Percentiles rank a stretch among this genome's conserved stretches.
Evolutionary conservation across 2,113 vertebrate species (phyloP).

Genomic region (Entelurus aequoreus): DNA sequence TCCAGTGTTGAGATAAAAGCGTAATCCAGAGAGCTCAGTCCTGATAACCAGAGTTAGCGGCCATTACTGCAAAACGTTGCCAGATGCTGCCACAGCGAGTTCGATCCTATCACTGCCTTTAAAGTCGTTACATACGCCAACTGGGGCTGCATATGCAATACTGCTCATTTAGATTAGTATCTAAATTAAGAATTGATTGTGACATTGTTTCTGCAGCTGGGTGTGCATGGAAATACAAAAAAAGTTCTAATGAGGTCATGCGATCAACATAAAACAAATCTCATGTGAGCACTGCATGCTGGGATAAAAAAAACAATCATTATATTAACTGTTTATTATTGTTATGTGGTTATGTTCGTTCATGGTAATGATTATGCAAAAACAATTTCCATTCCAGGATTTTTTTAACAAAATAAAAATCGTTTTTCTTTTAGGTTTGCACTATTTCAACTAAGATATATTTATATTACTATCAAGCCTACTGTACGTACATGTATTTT

Average conservation of each 20-base stretch:
- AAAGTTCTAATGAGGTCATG: background rate
- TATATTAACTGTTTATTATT: background rate
- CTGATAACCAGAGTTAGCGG: constrained; percentile 57
- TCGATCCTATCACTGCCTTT: constrained; percentile 37
- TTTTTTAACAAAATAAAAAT: too few species aligned
- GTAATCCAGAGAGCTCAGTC: constrained; percentile 34
- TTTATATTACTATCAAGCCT: too few species aligned
- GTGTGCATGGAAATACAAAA: background rate
- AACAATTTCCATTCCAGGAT: too few species aligned
- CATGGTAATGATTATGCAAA: too few species aligned
- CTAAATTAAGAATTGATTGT: background rate
- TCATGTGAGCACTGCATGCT: background rate
- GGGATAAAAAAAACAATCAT: background rate
- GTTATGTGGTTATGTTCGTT: too few species aligned
- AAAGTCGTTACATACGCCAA: background rate
- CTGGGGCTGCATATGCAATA: background rate
- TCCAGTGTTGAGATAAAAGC: constrained; percentile 51
- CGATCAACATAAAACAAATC: constrained; percentile 1
- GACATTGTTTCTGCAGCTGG: constrained; percentile 1
- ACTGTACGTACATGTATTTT: too few species aligned
- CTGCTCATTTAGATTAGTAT: background rate
- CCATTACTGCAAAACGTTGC: constrained; percentile 62
- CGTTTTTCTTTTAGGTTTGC: too few species aligned
- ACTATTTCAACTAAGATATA: too few species aligned
- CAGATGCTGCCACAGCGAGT: constrained; percentile 50